phyloP scores from a whole-genome alignment of 2,888 invertebrate species.

The Sarcophaga rosellei region DNA sequence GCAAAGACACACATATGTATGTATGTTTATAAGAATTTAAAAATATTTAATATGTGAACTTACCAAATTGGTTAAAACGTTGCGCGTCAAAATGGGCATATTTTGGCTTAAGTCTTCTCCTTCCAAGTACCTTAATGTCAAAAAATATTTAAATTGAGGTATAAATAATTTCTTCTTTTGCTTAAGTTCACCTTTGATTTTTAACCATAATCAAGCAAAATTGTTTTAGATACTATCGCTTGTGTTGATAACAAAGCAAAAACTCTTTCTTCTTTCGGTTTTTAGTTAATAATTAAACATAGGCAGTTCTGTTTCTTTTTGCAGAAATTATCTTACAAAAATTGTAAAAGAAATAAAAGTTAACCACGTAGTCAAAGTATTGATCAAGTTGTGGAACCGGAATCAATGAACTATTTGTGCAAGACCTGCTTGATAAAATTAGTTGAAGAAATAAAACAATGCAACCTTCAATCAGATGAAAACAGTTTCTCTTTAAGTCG shows the following conservation, averaged over 20 bases:
- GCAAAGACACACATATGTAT: background rate
- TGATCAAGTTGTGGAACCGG: constrained; percentile 48
- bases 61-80: constrained; percentile 59
- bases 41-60: constrained; percentile 12
- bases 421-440: background rate
- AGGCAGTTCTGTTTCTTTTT: background rate
- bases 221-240: constrained; percentile 25
- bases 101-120: constrained; percentile 30
- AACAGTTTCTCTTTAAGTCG: constrained; percentile 14
- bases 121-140: constrained; percentile 36
- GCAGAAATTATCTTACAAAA: constrained; percentile 7
- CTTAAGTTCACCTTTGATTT: constrained; percentile 57
- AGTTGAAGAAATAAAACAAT: constrained; percentile 4
- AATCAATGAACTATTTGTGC: constrained; percentile 12
- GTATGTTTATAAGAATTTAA: background rate
- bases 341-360: constrained; percentile 36
- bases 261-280: constrained; percentile 14
- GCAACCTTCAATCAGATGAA: constrained; percentile 12
- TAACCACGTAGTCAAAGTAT: constrained; percentile 62
- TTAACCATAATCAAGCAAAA: constrained; percentile 39
- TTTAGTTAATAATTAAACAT: background rate
- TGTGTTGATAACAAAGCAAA: constrained; percentile 25
- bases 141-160: background rate
- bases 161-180: too few species aligned
- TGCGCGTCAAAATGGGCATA: constrained; percentile 49